phyloP scores from a whole-genome alignment of 2,113 vertebrate species.

The Amphiprion percula region DNA sequence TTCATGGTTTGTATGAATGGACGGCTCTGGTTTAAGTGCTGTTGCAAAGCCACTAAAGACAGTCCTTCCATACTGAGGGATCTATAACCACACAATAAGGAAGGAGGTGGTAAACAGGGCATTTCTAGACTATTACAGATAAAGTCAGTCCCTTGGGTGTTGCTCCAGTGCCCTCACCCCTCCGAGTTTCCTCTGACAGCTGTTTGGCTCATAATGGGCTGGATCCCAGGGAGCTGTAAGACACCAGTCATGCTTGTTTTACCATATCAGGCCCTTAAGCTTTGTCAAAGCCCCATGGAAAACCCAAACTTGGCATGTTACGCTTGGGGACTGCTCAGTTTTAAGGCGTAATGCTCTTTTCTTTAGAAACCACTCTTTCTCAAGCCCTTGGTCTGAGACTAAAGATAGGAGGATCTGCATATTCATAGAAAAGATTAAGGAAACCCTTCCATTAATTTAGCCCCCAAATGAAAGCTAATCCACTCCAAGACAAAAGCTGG shows the following conservation, averaged over 20 bases:
- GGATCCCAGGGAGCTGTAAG: constrained; percentile 53
- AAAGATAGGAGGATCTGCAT: constrained; percentile 76
- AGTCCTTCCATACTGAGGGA: constrained; percentile 15
- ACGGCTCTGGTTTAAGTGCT: constrained; percentile 14
- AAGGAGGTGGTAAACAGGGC: constrained; percentile 57
- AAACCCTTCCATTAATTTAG: constrained; percentile 75
- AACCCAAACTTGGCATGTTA: constrained; percentile 64
- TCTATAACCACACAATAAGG: constrained; percentile 36
- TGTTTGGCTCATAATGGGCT: constrained; percentile 61
- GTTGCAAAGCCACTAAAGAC: constrained; percentile 16
- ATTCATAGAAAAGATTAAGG: constrained; percentile 77
- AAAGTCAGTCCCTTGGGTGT: constrained; percentile 43
- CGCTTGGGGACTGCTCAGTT: constrained; percentile 61
- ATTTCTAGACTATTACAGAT: constrained; percentile 44
- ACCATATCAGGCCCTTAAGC: constrained; percentile 64
- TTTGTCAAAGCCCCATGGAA: constrained; percentile 56
- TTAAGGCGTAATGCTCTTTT: constrained; percentile 57
- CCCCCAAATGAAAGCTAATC: constrained; percentile 77
- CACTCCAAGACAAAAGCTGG: constrained; percentile 77
- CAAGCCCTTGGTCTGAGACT: constrained; percentile 68
- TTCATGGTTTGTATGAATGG: constrained; percentile 60
- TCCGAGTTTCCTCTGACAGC: constrained; percentile 67
- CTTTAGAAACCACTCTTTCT: constrained; percentile 52
- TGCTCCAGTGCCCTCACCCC: constrained; percentile 43
- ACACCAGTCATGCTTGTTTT: constrained; percentile 60